Evolutionary conservation across 37 sponge, comb jelly and placozoan genomes (phyloP).

Genomic region (Geodia barretti): DNA sequence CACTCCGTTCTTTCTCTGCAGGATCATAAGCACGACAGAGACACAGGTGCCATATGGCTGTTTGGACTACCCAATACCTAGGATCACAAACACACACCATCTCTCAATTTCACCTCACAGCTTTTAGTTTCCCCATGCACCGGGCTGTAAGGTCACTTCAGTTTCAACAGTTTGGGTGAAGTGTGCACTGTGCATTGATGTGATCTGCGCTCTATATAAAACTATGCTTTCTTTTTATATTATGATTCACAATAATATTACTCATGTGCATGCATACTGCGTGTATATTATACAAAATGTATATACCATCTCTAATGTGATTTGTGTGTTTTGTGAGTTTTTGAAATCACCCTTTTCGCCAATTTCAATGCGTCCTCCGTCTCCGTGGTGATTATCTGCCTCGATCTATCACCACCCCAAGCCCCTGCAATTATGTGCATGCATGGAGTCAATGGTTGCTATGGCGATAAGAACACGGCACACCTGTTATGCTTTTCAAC

Average conservation of each 20-base stretch:
- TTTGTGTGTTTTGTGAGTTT: background rate
- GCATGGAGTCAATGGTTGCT: too few relatives aligned
- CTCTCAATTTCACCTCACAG: background rate
- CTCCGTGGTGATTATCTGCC: background rate
- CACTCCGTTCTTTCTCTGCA: background rate
- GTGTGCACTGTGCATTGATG: too few relatives aligned
- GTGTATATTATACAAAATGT: background rate
- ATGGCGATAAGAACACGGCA: too few relatives aligned
- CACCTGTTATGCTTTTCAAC: background rate
- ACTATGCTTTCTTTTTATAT: too few relatives aligned
- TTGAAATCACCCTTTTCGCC: too few relatives aligned
- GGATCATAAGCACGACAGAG: slow-evolving; percentile 85
- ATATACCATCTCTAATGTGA: background rate
- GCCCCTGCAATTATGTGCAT: too few relatives aligned
- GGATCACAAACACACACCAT: background rate
- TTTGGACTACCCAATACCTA: slow-evolving; percentile 74
- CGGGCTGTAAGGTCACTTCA: background rate
- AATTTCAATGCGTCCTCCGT: background rate
- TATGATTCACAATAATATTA: background rate
- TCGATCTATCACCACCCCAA: background rate
- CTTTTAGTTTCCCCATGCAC: background rate
- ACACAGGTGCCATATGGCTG: slow-evolving; percentile 83
- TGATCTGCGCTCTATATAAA: too few relatives aligned
- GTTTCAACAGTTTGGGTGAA: too few relatives aligned
- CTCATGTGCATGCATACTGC: background rate